Percentiles rank a stretch among this genome's conserved stretches.
Conservation (phyloP, 2,797 vertebrate species). For the Coregonus suidteri region DNA sequence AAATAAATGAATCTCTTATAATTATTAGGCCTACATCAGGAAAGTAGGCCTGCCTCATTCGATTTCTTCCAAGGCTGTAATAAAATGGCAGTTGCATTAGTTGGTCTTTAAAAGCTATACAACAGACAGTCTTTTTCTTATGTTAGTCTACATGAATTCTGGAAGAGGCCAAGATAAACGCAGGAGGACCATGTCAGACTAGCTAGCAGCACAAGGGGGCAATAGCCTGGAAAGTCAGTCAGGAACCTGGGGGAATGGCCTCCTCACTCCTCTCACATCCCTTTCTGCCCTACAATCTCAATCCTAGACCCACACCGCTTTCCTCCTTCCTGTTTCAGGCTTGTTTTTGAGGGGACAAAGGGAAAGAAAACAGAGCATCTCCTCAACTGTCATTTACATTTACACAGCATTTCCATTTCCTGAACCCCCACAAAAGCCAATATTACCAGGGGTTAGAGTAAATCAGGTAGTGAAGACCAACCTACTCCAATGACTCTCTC, state of each 20-base stretch:
- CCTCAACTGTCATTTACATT: constrained; percentile 16
- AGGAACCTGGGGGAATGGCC: neutral
- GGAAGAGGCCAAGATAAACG: no score
- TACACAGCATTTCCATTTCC: constrained; percentile 34
- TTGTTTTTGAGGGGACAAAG: constrained; percentile 22
- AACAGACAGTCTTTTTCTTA: no score
- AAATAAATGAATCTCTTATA: no score
- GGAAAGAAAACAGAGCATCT: constrained; percentile 34
- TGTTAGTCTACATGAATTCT: no score
- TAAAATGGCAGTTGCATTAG: no score
- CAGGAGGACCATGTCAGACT: no score
- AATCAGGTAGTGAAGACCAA: neutral
- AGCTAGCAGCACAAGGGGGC: neutral
- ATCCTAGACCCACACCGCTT: constrained; percentile 13
- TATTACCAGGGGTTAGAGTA: no score
- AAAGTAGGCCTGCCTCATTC: no score
- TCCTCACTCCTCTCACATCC: neutral
- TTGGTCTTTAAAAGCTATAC: no score
- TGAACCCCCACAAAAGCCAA: constrained; percentile 18
- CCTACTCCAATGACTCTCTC: neutral
- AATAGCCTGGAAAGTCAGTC: neutral
- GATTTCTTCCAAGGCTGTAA: no score
- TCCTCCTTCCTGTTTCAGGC: constrained; percentile 33
- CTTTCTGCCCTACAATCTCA: constrained; percentile 6
- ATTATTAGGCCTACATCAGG: no score